Conservation (phyloP, 2,113 vertebrate genomes). For the Lepidothrix coronata region DNA sequence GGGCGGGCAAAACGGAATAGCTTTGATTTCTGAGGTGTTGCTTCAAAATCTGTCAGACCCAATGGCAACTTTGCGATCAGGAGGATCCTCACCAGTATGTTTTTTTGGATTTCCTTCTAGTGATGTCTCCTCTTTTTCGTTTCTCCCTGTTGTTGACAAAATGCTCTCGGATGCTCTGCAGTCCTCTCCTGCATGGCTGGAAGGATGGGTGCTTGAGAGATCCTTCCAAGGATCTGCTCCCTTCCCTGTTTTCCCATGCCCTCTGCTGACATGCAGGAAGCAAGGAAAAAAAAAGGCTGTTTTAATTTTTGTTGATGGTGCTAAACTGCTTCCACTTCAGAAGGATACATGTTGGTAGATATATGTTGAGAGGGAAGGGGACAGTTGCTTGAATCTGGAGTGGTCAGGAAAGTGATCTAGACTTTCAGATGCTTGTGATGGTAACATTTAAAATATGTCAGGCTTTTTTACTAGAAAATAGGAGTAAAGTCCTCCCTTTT, state of each 20-base stretch:
- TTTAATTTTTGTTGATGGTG: background rate
- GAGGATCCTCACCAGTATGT: background rate
- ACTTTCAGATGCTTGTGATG: background rate
- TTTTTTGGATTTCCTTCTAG: background rate
- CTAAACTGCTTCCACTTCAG: background rate
- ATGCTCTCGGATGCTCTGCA: background rate
- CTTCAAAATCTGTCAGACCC: background rate
- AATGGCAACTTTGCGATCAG: background rate
- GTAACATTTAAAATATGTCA: background rate
- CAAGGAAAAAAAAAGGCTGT: background rate
- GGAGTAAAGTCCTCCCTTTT: background rate
- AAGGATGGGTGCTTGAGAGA: background rate
- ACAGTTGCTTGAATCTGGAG: background rate
- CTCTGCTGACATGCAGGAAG: background rate
- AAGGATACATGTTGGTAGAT: background rate
- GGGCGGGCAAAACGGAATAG: background rate
- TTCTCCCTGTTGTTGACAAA: background rate
- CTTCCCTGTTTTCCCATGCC: background rate
- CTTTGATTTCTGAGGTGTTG: background rate
- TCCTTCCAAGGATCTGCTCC: background rate
- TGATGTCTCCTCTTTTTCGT: background rate
- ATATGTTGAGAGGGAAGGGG: background rate
- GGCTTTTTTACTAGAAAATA: background rate
- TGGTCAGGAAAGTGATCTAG: background rate
- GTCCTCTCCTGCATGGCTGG: background rate